These are phyloP conservation scores for Lamprologus sp. DNA, from an alignment of 2,113 vertebrate genomes.

Conservation along the genomic window DNA sequence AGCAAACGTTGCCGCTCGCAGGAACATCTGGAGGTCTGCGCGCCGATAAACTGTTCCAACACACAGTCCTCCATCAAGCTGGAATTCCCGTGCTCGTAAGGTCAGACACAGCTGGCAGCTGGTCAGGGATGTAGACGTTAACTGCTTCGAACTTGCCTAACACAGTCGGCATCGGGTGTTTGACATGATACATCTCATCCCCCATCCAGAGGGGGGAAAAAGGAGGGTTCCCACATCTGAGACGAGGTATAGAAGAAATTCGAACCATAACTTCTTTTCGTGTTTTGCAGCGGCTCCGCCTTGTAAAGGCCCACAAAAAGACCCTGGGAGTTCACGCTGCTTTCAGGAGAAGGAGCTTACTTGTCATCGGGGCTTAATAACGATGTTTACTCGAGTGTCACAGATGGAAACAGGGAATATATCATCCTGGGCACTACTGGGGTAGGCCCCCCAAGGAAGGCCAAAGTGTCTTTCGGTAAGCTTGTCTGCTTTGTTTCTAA, in stretches of 20 bases:
- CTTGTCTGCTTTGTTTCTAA: conserved; percentile 7
- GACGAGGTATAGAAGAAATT: conserved; percentile 40
- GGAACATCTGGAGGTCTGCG: conserved; percentile 68
- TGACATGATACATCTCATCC: conserved; percentile 53
- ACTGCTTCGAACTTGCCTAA: conserved; percentile 29
- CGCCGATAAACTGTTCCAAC: conserved; percentile 41
- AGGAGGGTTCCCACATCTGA: conserved; percentile 50
- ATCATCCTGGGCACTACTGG: conserved; percentile 16
- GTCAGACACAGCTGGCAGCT: conserved; percentile 57
- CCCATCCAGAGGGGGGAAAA: background rate
- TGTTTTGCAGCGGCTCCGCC: conserved; percentile 38
- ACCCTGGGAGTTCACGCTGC: conserved; percentile 26
- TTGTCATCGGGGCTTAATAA: conserved; percentile 4
- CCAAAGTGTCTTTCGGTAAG: conserved; percentile 32
- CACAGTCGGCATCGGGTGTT: conserved; percentile 10
- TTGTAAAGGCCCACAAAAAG: conserved; percentile 43
- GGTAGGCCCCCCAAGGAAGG: background rate
- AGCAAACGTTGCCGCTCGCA: conserved; percentile 32
- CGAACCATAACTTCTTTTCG: conserved; percentile 44
- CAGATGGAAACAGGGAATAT: conserved; percentile 12
- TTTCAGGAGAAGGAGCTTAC: conserved; percentile 10
- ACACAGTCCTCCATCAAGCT: conserved; percentile 30
- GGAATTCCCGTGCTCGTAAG: conserved; percentile 54
- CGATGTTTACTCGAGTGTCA: conserved; percentile 26
- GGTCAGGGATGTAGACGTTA: conserved; percentile 48